Evolutionary conservation across 2,888 invertebrate genomes (phyloP).

Genomic region (Tricholauxania praeusta): DNA sequence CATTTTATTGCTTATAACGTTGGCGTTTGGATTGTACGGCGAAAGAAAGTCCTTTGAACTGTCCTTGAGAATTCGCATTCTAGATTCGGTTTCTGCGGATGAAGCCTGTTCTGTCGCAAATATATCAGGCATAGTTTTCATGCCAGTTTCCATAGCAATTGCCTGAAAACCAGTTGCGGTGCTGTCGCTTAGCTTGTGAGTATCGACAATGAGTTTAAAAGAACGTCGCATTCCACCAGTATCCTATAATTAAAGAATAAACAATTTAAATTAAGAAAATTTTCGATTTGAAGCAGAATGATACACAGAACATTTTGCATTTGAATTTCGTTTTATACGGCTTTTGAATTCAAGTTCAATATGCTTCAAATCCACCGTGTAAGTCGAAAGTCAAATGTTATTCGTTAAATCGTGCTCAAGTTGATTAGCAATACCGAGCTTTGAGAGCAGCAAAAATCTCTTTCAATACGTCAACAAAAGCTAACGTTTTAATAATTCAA

Average conservation of each 20-base stretch:
- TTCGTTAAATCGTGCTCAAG: too few species aligned
- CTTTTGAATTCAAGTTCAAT: too few species aligned
- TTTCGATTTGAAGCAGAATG: too few species aligned
- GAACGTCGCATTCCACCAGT: conserved; percentile 61
- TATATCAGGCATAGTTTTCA: conserved; percentile 50
- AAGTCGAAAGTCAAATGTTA: too few species aligned
- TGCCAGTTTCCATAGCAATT: conserved; percentile 52
- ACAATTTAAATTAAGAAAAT: too few species aligned
- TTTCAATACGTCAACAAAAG: too few species aligned
- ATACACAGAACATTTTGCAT: too few species aligned
- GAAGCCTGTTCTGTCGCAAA: conserved; percentile 47
- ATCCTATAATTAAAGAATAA: conserved; percentile 49
- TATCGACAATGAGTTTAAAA: conserved; percentile 58
- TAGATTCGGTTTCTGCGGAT: conserved; percentile 52
- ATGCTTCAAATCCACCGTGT: too few species aligned
- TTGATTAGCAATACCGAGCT: too few species aligned
- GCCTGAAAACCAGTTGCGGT: conserved; percentile 53
- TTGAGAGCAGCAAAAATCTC: too few species aligned
- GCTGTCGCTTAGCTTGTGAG: conserved; percentile 55
- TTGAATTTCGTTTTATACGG: too few species aligned
- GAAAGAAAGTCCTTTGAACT: conserved; percentile 57
- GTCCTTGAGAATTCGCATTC: conserved; percentile 57
- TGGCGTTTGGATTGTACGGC: conserved; percentile 54
- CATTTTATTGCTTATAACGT: conserved; percentile 38
- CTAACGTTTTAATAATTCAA: too few species aligned